Percentiles rank a stretch among this genome's conserved stretches.
Conservation (phyloP, 2,888 invertebrate species). For the Agonopterix subpropinquella region DNA sequence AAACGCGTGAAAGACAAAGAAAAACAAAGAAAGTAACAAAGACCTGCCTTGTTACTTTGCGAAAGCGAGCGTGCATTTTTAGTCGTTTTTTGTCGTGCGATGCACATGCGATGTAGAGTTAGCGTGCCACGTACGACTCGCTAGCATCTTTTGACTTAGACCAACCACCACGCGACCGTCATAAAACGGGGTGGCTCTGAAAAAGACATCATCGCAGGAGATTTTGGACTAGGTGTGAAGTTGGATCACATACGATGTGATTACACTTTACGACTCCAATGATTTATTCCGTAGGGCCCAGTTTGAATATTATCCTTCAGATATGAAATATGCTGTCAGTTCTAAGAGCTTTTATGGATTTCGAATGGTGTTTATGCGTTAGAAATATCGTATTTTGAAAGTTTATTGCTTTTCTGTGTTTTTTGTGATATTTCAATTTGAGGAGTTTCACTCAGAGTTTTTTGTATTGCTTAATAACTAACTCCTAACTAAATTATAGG, state of each 20-base stretch:
- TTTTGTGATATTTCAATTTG: no score
- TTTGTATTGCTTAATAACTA: no score
- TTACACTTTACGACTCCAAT: conserved; percentile 47
- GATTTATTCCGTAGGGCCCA: conserved; percentile 32
- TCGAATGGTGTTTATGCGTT: conserved; percentile 7
- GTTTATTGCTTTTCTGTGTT: background rate
- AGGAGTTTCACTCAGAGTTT: no score
- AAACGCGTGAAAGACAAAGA: no score
- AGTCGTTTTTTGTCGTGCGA: no score
- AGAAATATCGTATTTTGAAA: background rate
- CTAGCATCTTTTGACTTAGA: conserved; percentile 15
- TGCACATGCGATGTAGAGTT: no score
- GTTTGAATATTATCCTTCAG: conserved; percentile 12
- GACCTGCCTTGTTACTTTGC: no score
- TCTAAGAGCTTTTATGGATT: conserved; percentile 10
- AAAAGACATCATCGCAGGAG: conserved; percentile 54
- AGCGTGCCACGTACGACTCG: background rate
- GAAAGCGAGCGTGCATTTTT: no score
- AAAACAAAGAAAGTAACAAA: no score
- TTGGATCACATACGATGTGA: conserved; percentile 43
- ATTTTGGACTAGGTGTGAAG: conserved; percentile 59
- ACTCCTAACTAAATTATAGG: no score
- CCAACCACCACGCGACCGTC: conserved; percentile 22
- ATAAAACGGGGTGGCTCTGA: conserved; percentile 54
- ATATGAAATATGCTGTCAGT: conserved; percentile 10